A percentile compares a stretch with the other conserved stretches of the same genome.
phyloP scores from a whole-genome alignment of 2,113 vertebrate species.

The Cnemophilus loriae region DNA sequence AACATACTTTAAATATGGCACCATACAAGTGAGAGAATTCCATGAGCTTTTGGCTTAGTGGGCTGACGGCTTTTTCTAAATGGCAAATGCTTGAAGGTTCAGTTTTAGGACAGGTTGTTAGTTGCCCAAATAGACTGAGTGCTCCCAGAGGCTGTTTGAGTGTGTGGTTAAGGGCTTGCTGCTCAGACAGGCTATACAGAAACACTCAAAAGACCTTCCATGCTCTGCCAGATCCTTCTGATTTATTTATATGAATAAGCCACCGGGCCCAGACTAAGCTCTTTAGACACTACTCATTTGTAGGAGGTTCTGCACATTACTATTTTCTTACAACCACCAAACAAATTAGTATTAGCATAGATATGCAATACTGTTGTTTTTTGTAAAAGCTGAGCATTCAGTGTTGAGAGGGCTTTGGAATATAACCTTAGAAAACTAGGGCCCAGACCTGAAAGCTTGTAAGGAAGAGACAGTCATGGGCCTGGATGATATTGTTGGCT shows the following conservation, averaged over 20 bases:
- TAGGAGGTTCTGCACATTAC: conserved; percentile 18
- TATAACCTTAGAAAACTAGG: neutral
- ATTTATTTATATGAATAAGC: conserved; percentile 60
- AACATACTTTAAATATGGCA: neutral
- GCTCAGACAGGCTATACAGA: conserved; percentile 49
- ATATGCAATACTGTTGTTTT: neutral
- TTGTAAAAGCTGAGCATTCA: neutral
- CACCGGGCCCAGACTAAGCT: conserved; percentile 5
- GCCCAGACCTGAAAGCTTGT: neutral
- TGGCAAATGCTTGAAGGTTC: conserved; percentile 21
- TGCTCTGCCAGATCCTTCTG: conserved; percentile 41
- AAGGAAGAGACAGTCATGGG: neutral
- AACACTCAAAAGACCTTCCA: conserved; percentile 20
- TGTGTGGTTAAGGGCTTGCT: conserved; percentile 40
- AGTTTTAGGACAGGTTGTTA: conserved; percentile 50
- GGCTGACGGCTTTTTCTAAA: conserved; percentile 4
- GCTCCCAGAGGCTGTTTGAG: conserved; percentile 39
- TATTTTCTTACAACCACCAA: conserved; percentile 1
- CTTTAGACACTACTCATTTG: conserved; percentile 22
- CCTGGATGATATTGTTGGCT: neutral
- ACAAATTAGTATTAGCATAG: conserved; percentile 28
- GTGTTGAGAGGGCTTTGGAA: neutral
- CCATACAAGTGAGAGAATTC: neutral
- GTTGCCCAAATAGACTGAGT: conserved; percentile 46
- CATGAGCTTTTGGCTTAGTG: neutral